Conservation (phyloP, 2,888 invertebrate genomes). For the Mantis religiosa region DNA sequence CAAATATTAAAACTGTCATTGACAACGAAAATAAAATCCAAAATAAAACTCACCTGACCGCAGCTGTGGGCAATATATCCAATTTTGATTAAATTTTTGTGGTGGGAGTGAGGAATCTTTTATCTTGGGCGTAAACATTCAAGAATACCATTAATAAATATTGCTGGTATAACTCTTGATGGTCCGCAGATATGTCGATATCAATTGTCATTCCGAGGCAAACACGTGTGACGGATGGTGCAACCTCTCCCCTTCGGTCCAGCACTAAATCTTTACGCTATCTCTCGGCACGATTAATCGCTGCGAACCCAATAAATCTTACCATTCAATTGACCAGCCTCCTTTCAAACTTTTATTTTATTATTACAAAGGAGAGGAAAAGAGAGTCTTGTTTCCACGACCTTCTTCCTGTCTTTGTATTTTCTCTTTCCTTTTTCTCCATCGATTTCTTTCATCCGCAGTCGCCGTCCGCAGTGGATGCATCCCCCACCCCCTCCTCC, state of each 20-base stretch:
- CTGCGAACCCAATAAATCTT: not conserved
- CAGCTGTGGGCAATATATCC: too few relatives aligned
- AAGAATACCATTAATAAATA: too few relatives aligned
- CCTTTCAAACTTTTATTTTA: conserved; percentile 4
- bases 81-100: too few relatives aligned
- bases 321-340: not conserved
- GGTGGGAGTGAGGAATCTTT: too few relatives aligned
- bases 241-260: not conserved
- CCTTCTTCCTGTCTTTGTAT: not conserved
- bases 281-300: not conserved
- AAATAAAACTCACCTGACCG: too few relatives aligned
- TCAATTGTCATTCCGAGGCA: not conserved
- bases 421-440: not conserved
- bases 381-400: not conserved
- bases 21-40: too few relatives aligned
- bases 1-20: too few relatives aligned
- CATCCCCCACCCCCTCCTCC: not conserved
- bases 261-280: not conserved
- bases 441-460: conserved; percentile 18
- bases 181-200: not conserved
- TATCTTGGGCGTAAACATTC: too few relatives aligned
- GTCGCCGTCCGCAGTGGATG: conserved; percentile 14
- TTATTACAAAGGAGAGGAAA: conserved; percentile 7
- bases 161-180: not conserved
- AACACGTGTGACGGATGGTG: not conserved